Conservation (phyloP, 2,113 vertebrate genomes). For the Phyllopteryx taeniolatus region DNA sequence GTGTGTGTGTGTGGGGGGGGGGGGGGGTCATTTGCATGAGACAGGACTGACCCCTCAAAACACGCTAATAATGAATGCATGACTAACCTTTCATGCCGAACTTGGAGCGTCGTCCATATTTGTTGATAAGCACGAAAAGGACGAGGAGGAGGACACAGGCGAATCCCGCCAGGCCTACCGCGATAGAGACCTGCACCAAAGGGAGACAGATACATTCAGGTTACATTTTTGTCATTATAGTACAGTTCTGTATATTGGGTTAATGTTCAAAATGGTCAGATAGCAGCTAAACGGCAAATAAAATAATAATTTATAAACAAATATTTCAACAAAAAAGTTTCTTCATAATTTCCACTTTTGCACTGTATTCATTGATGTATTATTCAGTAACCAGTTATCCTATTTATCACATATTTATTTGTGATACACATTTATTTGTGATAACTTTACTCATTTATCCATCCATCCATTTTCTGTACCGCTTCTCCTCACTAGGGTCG, state of each 20-base stretch:
- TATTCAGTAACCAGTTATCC: no score
- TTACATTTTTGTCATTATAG: conserved; percentile 6
- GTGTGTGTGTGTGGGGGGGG: not conserved
- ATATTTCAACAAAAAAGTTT: no score
- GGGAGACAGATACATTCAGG: not conserved
- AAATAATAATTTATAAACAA: not conserved
- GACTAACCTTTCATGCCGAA: conserved; percentile 97
- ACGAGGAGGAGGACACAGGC: conserved; percentile 92
- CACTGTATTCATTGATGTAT: no score
- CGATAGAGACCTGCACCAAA: conserved; percentile 86
- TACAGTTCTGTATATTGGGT: not conserved
- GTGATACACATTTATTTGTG: no score
- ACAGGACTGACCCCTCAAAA: not conserved
- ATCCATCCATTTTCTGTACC: no score
- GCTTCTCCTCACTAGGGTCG: no score
- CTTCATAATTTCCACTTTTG: no score
- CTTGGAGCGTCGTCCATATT: conserved; percentile 93
- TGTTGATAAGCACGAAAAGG: conserved; percentile 98
- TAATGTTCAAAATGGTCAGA: no score
- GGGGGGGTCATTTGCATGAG: not conserved
- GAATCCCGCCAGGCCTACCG: conserved; percentile 91
- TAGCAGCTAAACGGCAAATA: not conserved
- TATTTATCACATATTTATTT: no score
- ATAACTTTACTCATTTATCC: no score
- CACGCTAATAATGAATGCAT: not conserved